These are phyloP conservation scores for Carassius auratus DNA, from an alignment of 2,113 vertebrate species.

Conservation along the genomic window DNA sequence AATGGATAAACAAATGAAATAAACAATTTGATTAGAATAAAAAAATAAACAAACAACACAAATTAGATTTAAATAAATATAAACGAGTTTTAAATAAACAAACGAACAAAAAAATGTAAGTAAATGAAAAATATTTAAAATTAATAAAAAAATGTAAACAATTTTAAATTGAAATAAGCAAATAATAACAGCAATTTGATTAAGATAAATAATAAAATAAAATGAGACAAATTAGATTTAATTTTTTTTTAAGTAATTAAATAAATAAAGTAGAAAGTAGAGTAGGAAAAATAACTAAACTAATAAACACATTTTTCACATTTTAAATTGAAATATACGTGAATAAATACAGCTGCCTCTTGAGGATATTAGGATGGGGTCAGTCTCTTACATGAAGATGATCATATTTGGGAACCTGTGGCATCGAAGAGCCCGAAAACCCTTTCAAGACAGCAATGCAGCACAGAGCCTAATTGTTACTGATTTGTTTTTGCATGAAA, in stretches of 20 bases:
- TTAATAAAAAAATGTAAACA: not conserved
- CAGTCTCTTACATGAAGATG: not conserved
- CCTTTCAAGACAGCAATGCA: not conserved
- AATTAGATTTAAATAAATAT: too few species aligned
- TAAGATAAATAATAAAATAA: not conserved
- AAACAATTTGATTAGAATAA: too few species aligned
- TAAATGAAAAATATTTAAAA: not conserved
- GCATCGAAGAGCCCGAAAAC: not conserved
- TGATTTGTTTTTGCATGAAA: not conserved
- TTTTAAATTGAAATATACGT: not conserved
- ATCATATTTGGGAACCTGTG: not conserved
- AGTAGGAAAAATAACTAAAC: not conserved
- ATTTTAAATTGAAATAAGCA: not conserved
- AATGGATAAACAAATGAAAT: too few species aligned
- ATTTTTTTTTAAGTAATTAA: too few species aligned
- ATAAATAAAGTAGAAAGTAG: not conserved
- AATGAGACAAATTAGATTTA: not conserved
- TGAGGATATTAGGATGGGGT: not conserved
- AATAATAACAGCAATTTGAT: not conserved
- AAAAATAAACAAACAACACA: not conserved
- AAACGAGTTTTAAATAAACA: not conserved
- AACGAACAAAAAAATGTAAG: not conserved
- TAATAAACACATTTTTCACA: not conserved
- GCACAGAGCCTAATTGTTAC: too few species aligned
- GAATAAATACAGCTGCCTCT: not conserved